These are phyloP conservation scores for Gari tellinella DNA, from an alignment of 2,888 invertebrate species.

Conservation along the genomic window DNA sequence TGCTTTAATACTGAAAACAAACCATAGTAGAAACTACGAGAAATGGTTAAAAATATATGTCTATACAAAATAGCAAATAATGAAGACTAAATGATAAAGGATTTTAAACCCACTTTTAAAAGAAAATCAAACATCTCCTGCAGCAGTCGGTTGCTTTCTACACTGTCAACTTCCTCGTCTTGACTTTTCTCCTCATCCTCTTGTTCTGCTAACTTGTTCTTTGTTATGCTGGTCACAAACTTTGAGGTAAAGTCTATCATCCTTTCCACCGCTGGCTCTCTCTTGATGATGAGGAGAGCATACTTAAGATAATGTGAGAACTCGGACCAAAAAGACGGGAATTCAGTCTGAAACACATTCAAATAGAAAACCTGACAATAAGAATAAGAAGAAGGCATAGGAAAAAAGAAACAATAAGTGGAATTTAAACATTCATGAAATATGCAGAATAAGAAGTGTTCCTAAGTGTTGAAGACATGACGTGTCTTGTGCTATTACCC, in stretches of 20 bases:
- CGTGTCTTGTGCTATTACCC: too few species aligned
- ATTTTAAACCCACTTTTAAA: slow-evolving; percentile 86
- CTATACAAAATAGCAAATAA: too few species aligned
- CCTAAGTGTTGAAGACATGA: too few species aligned
- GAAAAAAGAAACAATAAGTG: too few species aligned
- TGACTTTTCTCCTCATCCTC: slow-evolving; percentile 47
- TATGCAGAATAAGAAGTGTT: too few species aligned
- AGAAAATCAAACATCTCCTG: slow-evolving; percentile 88
- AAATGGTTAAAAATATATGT: too few species aligned
- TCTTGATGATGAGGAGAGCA: slow-evolving; percentile 88
- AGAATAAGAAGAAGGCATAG: too few species aligned
- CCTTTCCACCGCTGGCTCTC: slow-evolving; percentile 89
- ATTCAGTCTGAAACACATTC: slow-evolving; percentile 84
- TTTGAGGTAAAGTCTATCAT: slow-evolving; percentile 90
- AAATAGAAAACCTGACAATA: too few species aligned
- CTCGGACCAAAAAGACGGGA: slow-evolving; percentile 87
- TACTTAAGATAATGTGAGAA: slow-evolving; percentile 89
- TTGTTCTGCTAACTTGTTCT: slow-evolving; percentile 31
- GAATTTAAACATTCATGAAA: too few species aligned
- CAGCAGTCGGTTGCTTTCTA: slow-evolving; percentile 86
- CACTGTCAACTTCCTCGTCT: slow-evolving; percentile 83
- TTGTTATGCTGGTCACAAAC: slow-evolving; percentile 87
- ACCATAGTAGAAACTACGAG: too few species aligned
- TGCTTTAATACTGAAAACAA: too few species aligned
- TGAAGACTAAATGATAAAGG: too few species aligned